phyloP scores from a whole-genome alignment of 2,888 invertebrate species.

The Andricus curvator region DNA sequence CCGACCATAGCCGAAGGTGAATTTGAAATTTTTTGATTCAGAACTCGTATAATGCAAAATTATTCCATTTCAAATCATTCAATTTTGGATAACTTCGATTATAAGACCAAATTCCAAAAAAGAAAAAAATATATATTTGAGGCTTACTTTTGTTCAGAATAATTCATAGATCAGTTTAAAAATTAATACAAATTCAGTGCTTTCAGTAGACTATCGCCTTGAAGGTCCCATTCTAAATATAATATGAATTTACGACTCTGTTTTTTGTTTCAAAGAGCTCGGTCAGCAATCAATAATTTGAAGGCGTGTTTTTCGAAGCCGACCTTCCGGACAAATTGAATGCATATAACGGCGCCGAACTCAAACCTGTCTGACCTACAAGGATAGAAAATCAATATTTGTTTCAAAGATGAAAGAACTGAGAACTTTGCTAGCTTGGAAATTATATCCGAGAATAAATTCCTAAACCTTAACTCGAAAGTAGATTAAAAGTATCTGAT shows the following conservation, averaged over 20 bases:
- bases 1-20: too few relatives aligned
- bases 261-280: not conserved
- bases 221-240: not conserved
- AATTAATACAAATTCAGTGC: too few relatives aligned
- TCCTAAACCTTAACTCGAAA: not conserved
- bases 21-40: too few relatives aligned
- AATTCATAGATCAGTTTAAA: too few relatives aligned
- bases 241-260: not conserved
- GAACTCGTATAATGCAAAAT: too few relatives aligned
- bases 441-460: not conserved
- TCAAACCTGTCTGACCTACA: constrained; percentile 25
- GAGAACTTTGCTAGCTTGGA: not conserved
- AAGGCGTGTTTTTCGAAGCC: constrained; percentile 1
- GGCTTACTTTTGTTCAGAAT: too few relatives aligned
- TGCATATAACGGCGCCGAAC: constrained; percentile 2
- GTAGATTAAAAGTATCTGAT: too few relatives aligned
- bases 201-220: too few relatives aligned
- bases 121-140: too few relatives aligned
- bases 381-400: constrained; percentile 34
- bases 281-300: not conserved
- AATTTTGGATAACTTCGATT: too few relatives aligned
- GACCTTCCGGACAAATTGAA: constrained; percentile 17
- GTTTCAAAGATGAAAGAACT: not conserved
- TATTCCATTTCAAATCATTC: too few relatives aligned
- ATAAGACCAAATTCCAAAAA: too few relatives aligned